These are phyloP conservation scores for Gallinago solitaria DNA, from an alignment of 2,797 vertebrate genomes.

Conservation along the genomic window DNA sequence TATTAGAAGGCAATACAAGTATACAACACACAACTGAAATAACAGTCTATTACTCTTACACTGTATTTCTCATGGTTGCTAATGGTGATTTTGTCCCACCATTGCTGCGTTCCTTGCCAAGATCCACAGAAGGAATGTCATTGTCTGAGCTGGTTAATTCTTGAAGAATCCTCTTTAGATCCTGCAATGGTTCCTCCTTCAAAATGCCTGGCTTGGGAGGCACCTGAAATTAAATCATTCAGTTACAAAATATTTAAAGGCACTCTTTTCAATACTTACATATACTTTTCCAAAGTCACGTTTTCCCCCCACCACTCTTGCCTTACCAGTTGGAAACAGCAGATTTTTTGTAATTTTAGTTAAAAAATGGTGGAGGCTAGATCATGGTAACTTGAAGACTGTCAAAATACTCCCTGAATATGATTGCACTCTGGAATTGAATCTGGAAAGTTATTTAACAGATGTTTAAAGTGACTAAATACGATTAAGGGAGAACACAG, in stretches of 20 bases:
- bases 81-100: background rate
- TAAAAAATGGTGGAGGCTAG: background rate
- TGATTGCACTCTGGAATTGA: background rate
- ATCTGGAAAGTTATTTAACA: background rate
- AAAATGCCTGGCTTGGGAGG: constrained; percentile 45
- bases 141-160: constrained; percentile 73
- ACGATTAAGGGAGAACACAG: background rate
- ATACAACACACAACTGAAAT: background rate
- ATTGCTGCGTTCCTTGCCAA: background rate
- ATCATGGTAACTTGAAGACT: background rate
- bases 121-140: constrained; percentile 28
- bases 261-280: background rate
- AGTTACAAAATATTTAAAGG: background rate
- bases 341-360: background rate
- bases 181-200: constrained; percentile 72
- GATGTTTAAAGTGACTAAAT: background rate
- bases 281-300: background rate
- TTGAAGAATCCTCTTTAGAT: constrained; percentile 75
- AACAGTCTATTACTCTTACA: background rate
- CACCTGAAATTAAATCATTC: constrained; percentile 41
- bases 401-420: background rate
- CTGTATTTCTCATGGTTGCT: background rate
- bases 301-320: background rate
- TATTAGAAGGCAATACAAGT: background rate
- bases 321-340: background rate